Conservation (phyloP, 2,888 invertebrate genomes). For the Sphaerophoria taeniata region DNA sequence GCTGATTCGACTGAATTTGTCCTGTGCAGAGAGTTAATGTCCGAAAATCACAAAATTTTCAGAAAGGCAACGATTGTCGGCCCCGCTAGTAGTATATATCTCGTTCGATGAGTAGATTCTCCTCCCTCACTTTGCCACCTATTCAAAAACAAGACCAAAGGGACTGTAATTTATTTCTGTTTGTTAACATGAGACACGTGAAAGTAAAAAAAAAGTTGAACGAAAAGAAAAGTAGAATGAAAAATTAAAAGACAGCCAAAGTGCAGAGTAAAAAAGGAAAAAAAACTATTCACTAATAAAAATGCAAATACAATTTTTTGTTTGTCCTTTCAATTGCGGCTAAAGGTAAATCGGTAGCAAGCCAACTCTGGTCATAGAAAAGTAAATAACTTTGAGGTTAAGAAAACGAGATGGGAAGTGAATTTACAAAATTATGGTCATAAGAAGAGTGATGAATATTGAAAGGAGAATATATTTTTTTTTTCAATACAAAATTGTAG, state of each 20-base stretch:
- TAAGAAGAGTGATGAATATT: conserved; percentile 74
- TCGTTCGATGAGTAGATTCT: too few species aligned
- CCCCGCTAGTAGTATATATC: too few species aligned
- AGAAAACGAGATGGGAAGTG: not conserved
- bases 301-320: conserved; percentile 53
- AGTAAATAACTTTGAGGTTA: conserved; percentile 40
- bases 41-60: too few species aligned
- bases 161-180: not conserved
- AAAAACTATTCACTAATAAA: conserved; percentile 57
- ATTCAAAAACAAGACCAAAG: too few species aligned
- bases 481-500: conserved; percentile 29
- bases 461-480: conserved; percentile 20
- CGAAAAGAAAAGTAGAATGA: not conserved
- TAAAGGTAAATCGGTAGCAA: conserved; percentile 42
- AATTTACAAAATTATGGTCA: conserved; percentile 17
- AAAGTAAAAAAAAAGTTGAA: not conserved
- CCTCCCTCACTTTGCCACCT: too few species aligned
- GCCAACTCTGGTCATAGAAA: conserved; percentile 39
- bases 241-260: conserved; percentile 12
- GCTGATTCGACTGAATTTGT: too few species aligned
- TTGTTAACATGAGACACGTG: conserved; percentile 18
- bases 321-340: conserved; percentile 62
- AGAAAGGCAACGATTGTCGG: too few species aligned
- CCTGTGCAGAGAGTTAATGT: too few species aligned
- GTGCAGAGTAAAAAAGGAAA: conserved; percentile 44